These are phyloP conservation scores for Emmelina monodactyla DNA, from an alignment of 2,888 invertebrate genomes.

Conservation along the genomic window DNA sequence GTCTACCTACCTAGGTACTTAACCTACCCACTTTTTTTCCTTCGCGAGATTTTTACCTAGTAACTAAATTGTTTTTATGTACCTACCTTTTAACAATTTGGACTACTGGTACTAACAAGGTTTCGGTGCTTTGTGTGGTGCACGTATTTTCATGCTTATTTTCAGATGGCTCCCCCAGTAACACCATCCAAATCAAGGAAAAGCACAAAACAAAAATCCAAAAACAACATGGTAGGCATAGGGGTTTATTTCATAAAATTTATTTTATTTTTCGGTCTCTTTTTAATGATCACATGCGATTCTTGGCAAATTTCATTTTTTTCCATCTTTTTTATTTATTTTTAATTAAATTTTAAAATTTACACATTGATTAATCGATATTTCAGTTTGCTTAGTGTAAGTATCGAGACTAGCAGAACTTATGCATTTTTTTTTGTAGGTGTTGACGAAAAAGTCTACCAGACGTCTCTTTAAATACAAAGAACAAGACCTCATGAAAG, in stretches of 20 bases:
- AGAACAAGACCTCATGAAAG: not conserved
- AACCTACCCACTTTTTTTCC: too few species aligned
- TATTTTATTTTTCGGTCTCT: too few species aligned
- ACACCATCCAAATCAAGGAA: not conserved
- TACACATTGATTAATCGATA: too few species aligned
- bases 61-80: too few species aligned
- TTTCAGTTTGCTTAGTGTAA: too few species aligned
- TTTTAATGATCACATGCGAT: too few species aligned
- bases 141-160: not conserved
- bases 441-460: not conserved
- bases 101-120: not conserved
- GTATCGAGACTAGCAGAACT: not conserved
- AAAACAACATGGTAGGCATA: not conserved
- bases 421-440: not conserved
- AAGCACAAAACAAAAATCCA: not conserved
- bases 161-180: not conserved
- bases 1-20: too few species aligned
- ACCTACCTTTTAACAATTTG: too few species aligned
- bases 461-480: not conserved
- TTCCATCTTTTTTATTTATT: too few species aligned
- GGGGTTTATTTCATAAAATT: not conserved
- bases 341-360: too few species aligned
- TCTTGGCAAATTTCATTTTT: too few species aligned
- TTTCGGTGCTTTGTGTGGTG: not conserved
- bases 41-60: too few species aligned